Evolutionary conservation across 2,888 invertebrate species (phyloP).

Genomic region (Lasioglossum vierecki): DNA sequence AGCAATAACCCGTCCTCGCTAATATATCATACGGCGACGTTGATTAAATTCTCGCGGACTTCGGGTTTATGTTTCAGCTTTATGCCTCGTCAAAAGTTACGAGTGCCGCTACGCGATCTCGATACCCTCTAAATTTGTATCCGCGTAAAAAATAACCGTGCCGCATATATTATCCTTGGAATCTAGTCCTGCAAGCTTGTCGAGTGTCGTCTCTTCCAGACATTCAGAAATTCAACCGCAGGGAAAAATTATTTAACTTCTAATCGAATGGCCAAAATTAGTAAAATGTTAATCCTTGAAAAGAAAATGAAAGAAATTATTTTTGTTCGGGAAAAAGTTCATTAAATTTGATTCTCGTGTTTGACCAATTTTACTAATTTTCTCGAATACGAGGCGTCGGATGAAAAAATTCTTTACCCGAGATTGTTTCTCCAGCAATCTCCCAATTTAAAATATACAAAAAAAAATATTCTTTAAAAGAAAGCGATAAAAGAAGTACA

Average conservation of each 20-base stretch:
- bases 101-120: conserved; percentile 41
- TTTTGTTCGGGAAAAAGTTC: not conserved
- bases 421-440: too few species aligned
- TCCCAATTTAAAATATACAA: too few species aligned
- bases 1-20: conserved; percentile 61
- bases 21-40: conserved; percentile 63
- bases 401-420: too few species aligned
- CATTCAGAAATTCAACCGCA: not conserved
- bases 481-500: not conserved
- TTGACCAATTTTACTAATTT: too few species aligned
- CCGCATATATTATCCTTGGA: not conserved
- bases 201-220: not conserved
- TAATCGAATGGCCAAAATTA: not conserved
- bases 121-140: conserved; percentile 44
- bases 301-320: not conserved
- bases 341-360: not conserved
- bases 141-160: not conserved
- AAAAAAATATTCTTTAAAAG: not conserved
- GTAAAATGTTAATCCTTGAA: not conserved
- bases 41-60: conserved; percentile 61
- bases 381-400: too few species aligned
- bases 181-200: not conserved
- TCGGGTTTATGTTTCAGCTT: conserved; percentile 54
- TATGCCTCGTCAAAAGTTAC: conserved; percentile 53
- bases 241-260: not conserved